Evolutionary conservation across 2,113 vertebrate genomes (phyloP).

Genomic region (Oryzias celebensis): DNA sequence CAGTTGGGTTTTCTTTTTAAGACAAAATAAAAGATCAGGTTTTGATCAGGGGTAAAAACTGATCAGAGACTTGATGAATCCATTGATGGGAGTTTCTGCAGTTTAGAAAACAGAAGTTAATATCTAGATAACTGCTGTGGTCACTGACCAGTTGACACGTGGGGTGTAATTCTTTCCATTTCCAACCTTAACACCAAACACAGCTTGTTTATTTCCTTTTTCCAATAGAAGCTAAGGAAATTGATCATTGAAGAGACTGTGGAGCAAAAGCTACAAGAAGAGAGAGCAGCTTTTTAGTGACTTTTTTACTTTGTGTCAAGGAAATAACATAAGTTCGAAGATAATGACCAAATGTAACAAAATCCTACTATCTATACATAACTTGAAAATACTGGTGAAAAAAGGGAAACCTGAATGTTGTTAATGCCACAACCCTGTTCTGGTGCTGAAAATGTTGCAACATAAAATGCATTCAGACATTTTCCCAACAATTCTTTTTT

Average conservation of each 20-base stretch:
- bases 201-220: conserved; percentile 5
- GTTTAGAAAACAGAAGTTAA: conserved; percentile 5
- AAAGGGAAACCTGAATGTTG: too few relatives aligned
- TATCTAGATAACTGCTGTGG: conserved; percentile 1
- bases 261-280: neutral
- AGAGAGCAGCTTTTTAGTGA: neutral
- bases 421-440: too few relatives aligned
- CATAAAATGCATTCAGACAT: neutral
- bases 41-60: too few relatives aligned
- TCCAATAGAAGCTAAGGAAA: conserved; percentile 10
- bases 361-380: too few relatives aligned
- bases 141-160: conserved; percentile 7
- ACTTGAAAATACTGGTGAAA: too few relatives aligned
- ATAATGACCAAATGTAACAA: too few relatives aligned
- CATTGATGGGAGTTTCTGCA: conserved; percentile 9
- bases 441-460: too few relatives aligned
- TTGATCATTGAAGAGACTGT: conserved; percentile 12
- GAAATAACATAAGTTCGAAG: neutral
- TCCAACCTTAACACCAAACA: conserved; percentile 10
- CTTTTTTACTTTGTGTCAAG: neutral
- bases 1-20: neutral
- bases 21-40: too few relatives aligned
- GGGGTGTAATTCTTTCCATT: conserved; percentile 4
- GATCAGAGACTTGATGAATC: neutral
- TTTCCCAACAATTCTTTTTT: neutral